Base-by-base conservation (phyloP, 1,140 invertebrate genomes). In the Trachymyrmex septentrionalis region DNA sequence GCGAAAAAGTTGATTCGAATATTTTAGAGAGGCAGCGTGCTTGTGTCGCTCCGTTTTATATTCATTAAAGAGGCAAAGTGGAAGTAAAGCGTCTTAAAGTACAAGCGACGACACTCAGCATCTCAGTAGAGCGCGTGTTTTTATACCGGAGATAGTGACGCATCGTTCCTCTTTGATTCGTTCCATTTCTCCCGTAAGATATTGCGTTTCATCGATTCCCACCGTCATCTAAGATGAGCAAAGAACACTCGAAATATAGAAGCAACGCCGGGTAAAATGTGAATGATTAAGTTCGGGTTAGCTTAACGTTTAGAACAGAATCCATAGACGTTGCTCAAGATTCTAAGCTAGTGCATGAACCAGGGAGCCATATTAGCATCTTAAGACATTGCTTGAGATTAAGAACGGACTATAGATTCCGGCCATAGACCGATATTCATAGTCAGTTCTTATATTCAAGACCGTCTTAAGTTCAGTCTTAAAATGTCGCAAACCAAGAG, bases 201-300 rank as follows among this genome's bases (percentile, higher is more conserved):
- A 82, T 75, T 63, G 19, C 57, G 27, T 88, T 24, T n/a, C 75
- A 57, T 48, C 78, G 66, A 12, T 75, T 66, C 73, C 59, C 19
- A 14, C 57, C 34, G 38, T 30, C 66, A 38, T 88, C 88, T 85
- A 72, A 88, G 53, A n/a, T 27, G 27, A 24, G 44, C 12, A 14
- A 27, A 63, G 55, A 63, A 73, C 69, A 50, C 38, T 75, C 55
- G 69, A 73, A 73, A 84, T 12, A 24, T 61, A 48, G 3, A 61
- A 57, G 34, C 55, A 6, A 61, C 38, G 55, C 24, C n/a, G 24
- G n/a, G 59, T 21, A 44, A 66, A 64, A 55, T 44, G 80, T 88
- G 59, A 88, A 88, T 88, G 66, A 88, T 88, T 88, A 88, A 88
- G 57, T 55, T 66, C 3, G 12, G 7, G 48, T 6, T 64, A 55